Evolutionary conservation across 37 sponge, comb jelly and placozoan species (phyloP).

Genomic region (Oopsacas minuta): DNA sequence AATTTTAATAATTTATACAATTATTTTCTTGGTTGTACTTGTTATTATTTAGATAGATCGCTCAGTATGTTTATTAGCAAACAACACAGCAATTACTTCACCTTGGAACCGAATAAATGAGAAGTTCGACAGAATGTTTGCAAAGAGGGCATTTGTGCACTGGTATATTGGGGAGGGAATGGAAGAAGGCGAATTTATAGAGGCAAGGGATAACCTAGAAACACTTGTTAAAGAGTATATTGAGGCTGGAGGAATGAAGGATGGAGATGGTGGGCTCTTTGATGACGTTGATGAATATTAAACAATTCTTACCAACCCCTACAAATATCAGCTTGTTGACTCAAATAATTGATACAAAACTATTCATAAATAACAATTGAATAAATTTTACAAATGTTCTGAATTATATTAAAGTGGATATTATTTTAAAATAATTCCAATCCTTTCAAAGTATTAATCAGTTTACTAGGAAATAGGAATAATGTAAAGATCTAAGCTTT

Average conservation of each 20-base stretch:
- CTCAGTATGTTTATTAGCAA: neutral
- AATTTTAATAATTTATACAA: neutral
- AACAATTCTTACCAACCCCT: too few relatives aligned
- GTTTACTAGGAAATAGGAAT: too few relatives aligned
- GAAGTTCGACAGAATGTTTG: constrained; percentile 26
- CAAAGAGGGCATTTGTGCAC: constrained; percentile 27
- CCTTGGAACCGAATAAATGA: neutral
- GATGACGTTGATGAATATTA: neutral
- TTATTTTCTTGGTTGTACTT: neutral
- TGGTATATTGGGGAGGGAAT: constrained; percentile 21
- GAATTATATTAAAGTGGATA: too few relatives aligned
- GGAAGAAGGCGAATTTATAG: neutral
- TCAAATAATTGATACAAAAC: too few relatives aligned
- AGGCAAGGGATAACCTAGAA: neutral
- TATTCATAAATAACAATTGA: too few relatives aligned
- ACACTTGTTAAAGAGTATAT: neutral
- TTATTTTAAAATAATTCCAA: too few relatives aligned
- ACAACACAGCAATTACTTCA: neutral
- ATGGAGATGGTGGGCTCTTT: neutral
- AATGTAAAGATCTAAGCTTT: too few relatives aligned
- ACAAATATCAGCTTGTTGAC: too few relatives aligned
- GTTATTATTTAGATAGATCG: neutral
- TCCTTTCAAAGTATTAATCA: too few relatives aligned
- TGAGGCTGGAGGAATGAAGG: neutral
- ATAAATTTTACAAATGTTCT: too few relatives aligned